Evolutionary conservation across 2,113 vertebrate genomes (phyloP).

Genomic region (Peromyscus polionotus): DNA sequence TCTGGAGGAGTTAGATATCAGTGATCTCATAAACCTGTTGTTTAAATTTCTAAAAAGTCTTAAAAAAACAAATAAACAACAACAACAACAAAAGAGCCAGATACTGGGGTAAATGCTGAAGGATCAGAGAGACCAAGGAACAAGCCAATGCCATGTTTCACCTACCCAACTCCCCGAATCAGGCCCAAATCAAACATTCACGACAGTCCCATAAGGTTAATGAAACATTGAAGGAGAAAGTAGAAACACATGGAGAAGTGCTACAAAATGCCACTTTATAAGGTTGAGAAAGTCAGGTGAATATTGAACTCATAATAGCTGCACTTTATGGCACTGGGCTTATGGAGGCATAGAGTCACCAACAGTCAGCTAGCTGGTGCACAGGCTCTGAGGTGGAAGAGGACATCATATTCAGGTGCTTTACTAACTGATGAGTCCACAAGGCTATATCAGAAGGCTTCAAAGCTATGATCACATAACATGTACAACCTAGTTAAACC

Average conservation of each 20-base stretch:
- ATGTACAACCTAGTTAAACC: background rate
- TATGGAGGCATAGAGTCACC: background rate
- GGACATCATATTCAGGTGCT: background rate
- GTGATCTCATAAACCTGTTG: too few relatives aligned
- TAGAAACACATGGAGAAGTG: background rate
- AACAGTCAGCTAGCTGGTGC: background rate
- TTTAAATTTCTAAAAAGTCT: too few relatives aligned
- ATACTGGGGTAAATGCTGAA: too few relatives aligned
- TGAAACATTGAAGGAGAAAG: background rate
- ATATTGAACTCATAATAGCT: background rate
- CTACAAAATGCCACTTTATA: background rate
- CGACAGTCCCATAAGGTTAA: background rate
- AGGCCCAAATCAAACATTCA: background rate
- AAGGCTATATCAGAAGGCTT: background rate
- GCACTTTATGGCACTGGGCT: background rate
- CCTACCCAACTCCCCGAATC: too few relatives aligned
- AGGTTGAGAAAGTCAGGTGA: background rate
- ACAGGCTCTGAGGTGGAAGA: background rate
- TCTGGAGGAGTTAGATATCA: too few relatives aligned
- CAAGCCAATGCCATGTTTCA: too few relatives aligned
- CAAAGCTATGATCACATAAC: background rate
- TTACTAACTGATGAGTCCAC: background rate
- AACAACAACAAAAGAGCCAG: too few relatives aligned
- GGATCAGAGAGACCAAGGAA: too few relatives aligned
- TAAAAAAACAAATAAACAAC: too few relatives aligned